phyloP scores from a whole-genome alignment of 92 coral and sea anemone species.

The Epizoanthus fatuus region DNA sequence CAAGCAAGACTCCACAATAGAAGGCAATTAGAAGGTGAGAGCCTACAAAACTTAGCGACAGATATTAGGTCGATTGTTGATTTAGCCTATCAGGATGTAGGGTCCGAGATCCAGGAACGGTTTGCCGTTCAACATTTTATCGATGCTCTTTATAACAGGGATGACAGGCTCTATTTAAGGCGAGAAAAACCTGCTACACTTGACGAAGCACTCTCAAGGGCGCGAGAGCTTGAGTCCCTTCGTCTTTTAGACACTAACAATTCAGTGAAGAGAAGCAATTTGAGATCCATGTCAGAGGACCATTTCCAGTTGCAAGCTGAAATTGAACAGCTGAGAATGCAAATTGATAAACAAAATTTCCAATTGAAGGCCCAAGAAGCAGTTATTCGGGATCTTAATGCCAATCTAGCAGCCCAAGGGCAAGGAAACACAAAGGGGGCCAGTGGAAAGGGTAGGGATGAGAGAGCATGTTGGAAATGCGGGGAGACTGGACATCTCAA shows the following conservation, averaged over 20 bases:
- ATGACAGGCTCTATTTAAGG: conserved; percentile 46
- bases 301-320: not conserved
- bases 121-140: conserved; percentile 66
- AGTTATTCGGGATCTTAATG: conserved; percentile 18
- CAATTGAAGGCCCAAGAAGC: conserved; percentile 40
- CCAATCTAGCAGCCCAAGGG: conserved; percentile 22
- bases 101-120: conserved; percentile 17
- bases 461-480: not conserved
- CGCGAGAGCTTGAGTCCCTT: conserved; percentile 41
- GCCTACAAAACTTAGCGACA: no score
- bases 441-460: not conserved
- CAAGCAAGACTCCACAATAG: no score
- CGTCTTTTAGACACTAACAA: not conserved
- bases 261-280: not conserved
- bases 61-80: no score
- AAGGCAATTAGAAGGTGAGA: no score
- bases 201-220: conserved; percentile 50
- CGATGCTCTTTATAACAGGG: conserved; percentile 44
- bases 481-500: conserved; percentile 4
- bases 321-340: conserved; percentile 1
- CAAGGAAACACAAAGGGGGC: not conserved
- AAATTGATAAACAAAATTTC: conserved; percentile 20
- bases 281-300: not conserved
- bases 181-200: conserved; percentile 36
- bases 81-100: no score